Percentiles rank a stretch among this genome's conserved stretches.
phyloP scores from a whole-genome alignment of 2,113 vertebrate genomes.

The Amphiprion ocellaris region DNA sequence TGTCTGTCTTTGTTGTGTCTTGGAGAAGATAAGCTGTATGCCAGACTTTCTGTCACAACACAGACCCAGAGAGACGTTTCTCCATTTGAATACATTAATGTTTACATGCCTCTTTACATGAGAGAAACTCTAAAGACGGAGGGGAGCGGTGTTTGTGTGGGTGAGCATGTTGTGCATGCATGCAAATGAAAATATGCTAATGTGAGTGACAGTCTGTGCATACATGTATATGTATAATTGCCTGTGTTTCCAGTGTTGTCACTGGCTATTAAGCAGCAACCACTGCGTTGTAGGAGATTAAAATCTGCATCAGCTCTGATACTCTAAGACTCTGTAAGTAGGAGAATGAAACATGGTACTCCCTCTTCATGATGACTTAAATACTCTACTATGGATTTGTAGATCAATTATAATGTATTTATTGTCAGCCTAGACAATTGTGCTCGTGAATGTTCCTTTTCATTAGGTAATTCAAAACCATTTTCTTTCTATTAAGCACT shows the following conservation, averaged over 20 bases:
- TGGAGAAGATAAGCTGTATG: constrained; percentile 15
- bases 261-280: constrained; percentile 62
- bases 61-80: constrained; percentile 11
- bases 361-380: not conserved
- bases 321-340: constrained; percentile 79
- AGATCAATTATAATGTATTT: not conserved
- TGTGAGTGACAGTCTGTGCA: constrained; percentile 4
- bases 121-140: constrained; percentile 14
- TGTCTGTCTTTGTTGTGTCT: constrained; percentile 30
- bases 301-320: constrained; percentile 79
- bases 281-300: constrained; percentile 80
- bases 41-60: constrained; percentile 28
- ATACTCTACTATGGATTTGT: not conserved
- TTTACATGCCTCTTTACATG: constrained; percentile 50
- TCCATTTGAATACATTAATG: constrained; percentile 13
- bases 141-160: constrained; percentile 1
- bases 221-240: constrained; percentile 24
- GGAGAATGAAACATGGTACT: constrained; percentile 2
- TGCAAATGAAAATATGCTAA: constrained; percentile 41
- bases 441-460: no score
- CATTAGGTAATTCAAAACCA: no score
- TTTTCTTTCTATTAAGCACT: no score
- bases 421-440: not conserved
- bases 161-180: constrained; percentile 30
- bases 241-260: constrained; percentile 60